A percentile compares a stretch with the other conserved stretches of the same genome.
These are phyloP conservation scores for Antechinus stuartii DNA, from an alignment of 2,113 vertebrate genomes.

Conservation along the genomic window DNA sequence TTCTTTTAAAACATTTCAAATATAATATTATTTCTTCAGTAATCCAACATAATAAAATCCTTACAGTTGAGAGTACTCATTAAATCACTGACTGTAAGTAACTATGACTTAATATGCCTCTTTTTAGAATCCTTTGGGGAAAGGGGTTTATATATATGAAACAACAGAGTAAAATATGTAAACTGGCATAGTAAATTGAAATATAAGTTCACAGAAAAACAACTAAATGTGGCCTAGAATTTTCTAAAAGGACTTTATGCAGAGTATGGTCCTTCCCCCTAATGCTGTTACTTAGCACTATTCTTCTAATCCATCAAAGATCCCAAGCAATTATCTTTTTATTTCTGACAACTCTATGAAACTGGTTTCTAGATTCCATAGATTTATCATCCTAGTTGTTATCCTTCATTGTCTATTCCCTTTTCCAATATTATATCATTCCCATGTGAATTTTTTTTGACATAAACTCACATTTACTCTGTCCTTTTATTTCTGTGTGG, in stretches of 20 bases:
- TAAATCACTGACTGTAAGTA: neutral
- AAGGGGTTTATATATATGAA: neutral
- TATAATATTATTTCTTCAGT: neutral
- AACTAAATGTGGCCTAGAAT: neutral
- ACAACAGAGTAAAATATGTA: neutral
- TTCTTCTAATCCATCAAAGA: neutral
- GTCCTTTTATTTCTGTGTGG: neutral
- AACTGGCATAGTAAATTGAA: neutral
- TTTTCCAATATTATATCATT: neutral
- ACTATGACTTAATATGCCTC: neutral
- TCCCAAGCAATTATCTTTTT: neutral
- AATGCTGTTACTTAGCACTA: neutral
- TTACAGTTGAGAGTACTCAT: neutral
- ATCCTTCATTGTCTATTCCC: neutral
- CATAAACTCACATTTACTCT: neutral
- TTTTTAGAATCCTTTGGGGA: neutral
- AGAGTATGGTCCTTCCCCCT: neutral
- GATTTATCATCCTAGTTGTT: neutral
- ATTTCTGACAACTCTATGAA: neutral
- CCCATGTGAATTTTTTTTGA: neutral
- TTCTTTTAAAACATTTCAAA: slow-evolving; percentile 17
- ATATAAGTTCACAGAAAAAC: slow-evolving; percentile 1
- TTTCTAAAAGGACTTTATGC: neutral
- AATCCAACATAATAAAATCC: neutral
- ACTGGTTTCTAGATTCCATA: neutral